phyloP scores from a whole-genome alignment of 2,888 invertebrate species.

The Macaria notata region DNA sequence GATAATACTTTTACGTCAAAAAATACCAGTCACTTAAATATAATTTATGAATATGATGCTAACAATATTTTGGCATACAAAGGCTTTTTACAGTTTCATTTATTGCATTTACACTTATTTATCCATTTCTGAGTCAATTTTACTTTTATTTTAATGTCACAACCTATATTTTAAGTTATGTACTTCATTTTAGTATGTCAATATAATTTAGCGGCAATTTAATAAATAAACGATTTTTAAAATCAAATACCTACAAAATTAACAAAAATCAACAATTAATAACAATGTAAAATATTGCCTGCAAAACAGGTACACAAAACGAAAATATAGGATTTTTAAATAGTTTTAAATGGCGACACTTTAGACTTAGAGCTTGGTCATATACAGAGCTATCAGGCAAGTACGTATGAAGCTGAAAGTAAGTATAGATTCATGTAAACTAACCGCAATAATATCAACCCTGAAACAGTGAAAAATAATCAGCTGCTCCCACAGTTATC shows the following conservation, averaged over 20 bases:
- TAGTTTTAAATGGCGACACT: constrained; percentile 47
- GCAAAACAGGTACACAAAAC: constrained; percentile 39
- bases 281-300: constrained; percentile 32
- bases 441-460: too few species aligned
- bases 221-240: neutral
- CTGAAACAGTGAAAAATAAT: too few species aligned
- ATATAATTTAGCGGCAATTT: constrained; percentile 4
- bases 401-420: too few species aligned
- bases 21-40: constrained; percentile 36
- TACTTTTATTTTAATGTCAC: constrained; percentile 14
- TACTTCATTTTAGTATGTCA: constrained; percentile 6
- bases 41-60: constrained; percentile 25
- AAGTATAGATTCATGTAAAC: too few species aligned
- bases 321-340: constrained; percentile 31
- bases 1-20: constrained; percentile 37
- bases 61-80: constrained; percentile 18
- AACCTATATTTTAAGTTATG: constrained; percentile 18
- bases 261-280: constrained; percentile 39
- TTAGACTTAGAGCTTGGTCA: constrained; percentile 30
- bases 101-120: constrained; percentile 12
- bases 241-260: constrained; percentile 35
- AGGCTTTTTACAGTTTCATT: constrained; percentile 1
- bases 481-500: too few species aligned
- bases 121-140: neutral
- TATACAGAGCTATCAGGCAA: neutral